Conservation (phyloP, 2,797 vertebrate genomes). For the Dryobates pubescens region DNA sequence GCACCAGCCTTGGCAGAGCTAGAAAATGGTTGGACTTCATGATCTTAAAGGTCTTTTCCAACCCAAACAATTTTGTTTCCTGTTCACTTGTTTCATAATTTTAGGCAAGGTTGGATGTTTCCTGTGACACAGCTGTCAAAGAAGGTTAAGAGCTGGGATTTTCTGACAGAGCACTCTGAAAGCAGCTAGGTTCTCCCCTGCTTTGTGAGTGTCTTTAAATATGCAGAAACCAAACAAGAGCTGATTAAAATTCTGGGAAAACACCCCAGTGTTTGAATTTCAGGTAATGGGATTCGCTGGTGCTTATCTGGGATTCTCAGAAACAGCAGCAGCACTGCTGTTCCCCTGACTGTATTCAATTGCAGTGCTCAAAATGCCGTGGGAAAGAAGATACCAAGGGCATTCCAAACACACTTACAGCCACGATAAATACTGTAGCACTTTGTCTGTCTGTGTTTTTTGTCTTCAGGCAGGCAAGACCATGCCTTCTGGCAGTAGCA, state of each 20-base stretch:
- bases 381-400: neutral
- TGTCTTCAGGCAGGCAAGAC: neutral
- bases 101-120: neutral
- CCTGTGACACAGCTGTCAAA: neutral
- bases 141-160: neutral
- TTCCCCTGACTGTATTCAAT: neutral
- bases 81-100: neutral
- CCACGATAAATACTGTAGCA: neutral
- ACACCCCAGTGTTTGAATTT: neutral
- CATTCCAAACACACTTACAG: neutral
- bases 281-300: neutral
- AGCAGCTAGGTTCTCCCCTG: neutral
- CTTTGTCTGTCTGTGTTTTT: neutral
- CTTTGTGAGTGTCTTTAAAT: neutral
- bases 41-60: too few relatives aligned
- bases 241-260: slow-evolving; percentile 23
- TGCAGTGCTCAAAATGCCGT: neutral
- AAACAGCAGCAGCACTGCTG: neutral
- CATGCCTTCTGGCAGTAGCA: neutral
- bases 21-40: too few relatives aligned
- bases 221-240: neutral
- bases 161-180: neutral
- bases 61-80: neutral
- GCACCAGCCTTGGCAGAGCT: too few relatives aligned
- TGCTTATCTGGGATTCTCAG: slow-evolving; percentile 10